Conservation (phyloP, 2,113 vertebrate genomes). For the Leptosomus discolor region DNA sequence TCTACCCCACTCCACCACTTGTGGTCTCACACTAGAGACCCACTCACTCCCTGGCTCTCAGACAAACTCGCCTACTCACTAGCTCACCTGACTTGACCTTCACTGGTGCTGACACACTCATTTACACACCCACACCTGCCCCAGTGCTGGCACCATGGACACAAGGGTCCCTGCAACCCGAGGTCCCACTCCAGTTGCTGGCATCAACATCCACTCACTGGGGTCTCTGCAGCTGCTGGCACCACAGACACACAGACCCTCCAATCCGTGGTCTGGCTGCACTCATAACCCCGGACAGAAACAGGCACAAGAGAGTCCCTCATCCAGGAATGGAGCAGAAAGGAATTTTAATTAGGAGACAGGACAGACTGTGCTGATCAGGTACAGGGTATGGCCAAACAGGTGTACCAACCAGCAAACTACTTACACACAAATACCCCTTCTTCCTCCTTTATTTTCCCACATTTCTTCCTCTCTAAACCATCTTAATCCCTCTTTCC, state of each 20-base stretch:
- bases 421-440: neutral
- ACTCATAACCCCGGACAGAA: neutral
- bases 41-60: neutral
- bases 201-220: accelerated
- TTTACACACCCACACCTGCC: neutral
- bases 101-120: neutral
- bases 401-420: neutral
- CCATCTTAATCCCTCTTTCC: neutral
- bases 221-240: neutral
- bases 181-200: neutral
- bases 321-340: neutral
- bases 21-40: neutral
- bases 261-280: neutral
- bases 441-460: neutral
- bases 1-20: accelerated
- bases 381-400: neutral
- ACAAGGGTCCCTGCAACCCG: accelerated
- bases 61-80: neutral
- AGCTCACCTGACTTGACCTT: neutral
- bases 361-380: neutral
- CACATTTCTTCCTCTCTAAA: neutral
- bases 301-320: neutral
- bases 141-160: neutral
- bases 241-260: neutral
- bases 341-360: neutral